Conservation (phyloP, 2,888 invertebrate species). For the Sceliomorpha sp. region DNA sequence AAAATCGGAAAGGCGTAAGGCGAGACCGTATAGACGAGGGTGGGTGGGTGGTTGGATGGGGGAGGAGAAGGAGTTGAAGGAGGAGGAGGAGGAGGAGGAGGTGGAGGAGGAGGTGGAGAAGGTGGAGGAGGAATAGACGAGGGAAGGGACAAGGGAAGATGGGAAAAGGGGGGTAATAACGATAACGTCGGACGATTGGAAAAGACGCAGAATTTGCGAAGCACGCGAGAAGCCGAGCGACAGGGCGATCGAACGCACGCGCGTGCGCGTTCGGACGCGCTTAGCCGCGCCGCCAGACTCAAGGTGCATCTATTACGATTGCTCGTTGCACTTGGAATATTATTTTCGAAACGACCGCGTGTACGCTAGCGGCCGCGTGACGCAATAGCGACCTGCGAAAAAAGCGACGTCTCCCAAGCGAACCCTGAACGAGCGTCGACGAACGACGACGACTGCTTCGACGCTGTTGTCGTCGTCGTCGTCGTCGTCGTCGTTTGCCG, state of each 20-base stretch:
- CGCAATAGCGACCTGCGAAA: constrained; percentile 57
- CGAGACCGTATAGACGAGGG: no score
- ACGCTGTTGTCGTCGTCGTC: no score
- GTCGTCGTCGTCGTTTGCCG: no score
- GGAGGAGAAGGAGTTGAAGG: not conserved
- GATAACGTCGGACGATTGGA: constrained; percentile 24
- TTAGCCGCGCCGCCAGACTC: constrained; percentile 3
- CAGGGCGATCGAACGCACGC: constrained; percentile 59
- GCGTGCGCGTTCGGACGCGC: constrained; percentile 36
- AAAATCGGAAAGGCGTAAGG: no score
- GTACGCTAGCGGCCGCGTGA: constrained; percentile 34
- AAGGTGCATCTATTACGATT: constrained; percentile 12
- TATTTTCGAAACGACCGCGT: constrained; percentile 29
- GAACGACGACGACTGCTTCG: no score
- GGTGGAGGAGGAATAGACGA: constrained; percentile 17
- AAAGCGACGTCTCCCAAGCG: constrained; percentile 28
- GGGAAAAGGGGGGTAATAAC: constrained; percentile 8
- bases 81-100: not conserved
- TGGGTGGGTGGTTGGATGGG: no score
- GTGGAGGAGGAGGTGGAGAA: constrained; percentile 10
- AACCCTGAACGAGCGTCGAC: no score
- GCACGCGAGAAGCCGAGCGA: constrained; percentile 44
- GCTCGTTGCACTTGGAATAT: constrained; percentile 29
- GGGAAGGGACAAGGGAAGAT: no score
- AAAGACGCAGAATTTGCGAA: constrained; percentile 32